phyloP scores from a whole-genome alignment of 2,888 invertebrate species.

The Philopedon plagiatum region DNA sequence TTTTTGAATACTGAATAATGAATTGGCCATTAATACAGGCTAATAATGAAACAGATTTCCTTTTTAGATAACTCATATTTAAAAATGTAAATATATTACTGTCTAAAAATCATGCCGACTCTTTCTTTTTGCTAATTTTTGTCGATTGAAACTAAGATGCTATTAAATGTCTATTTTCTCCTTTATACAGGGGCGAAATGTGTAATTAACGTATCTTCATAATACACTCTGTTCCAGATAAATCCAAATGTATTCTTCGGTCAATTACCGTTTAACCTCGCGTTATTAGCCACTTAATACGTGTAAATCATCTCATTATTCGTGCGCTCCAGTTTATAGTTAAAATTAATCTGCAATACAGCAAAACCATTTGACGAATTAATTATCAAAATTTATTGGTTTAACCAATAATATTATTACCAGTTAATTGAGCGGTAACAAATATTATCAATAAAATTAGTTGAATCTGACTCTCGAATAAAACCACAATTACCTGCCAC shows the following conservation, averaged over 20 bases:
- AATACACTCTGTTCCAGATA: background rate
- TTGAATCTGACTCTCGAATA: conserved; percentile 3
- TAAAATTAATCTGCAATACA: conserved; percentile 55
- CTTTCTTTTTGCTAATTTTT: no score
- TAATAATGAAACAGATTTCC: no score
- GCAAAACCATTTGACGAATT: conserved; percentile 57
- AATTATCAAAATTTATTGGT: conserved; percentile 56
- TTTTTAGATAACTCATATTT: no score
- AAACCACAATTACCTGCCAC: conserved; percentile 19
- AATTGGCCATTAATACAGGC: no score
- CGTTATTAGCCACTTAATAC: conserved; percentile 50
- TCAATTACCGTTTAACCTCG: conserved; percentile 44
- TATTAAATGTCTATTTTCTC: no score
- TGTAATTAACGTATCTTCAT: no score
- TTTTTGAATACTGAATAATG: no score
- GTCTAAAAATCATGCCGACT: no score
- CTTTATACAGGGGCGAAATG: no score
- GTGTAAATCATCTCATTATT: conserved; percentile 52
- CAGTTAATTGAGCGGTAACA: conserved; percentile 35
- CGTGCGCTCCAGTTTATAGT: conserved; percentile 47
- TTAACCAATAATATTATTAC: conserved; percentile 42
- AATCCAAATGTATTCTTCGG: conserved; percentile 31
- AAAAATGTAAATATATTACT: no score
- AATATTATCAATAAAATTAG: conserved; percentile 31
- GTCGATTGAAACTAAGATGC: no score